Base-by-base conservation (phyloP, 2,113 vertebrate genomes). In the Myotis lucifugus region DNA sequence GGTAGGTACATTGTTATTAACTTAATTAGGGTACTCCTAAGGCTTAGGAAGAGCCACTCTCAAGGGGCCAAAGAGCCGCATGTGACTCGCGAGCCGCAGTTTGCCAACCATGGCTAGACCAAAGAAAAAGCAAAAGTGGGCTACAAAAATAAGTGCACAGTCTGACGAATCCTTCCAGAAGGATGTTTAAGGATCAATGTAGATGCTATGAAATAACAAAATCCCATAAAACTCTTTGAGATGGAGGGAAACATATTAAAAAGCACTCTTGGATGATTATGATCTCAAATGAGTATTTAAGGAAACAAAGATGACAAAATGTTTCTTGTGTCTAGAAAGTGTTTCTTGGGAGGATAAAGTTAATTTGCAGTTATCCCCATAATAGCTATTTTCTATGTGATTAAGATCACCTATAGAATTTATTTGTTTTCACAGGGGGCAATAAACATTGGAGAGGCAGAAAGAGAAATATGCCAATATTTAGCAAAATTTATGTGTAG, bases 191-290 rank as follows among this genome's bases (percentile, higher is more conserved):
- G 77, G 29, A 90, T 85, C 52, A 46, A 6, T 88, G 32, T 40
- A 88, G 46, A 87, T 69, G 48, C 37, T 85, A 66, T 77, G 54
- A 94, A 92, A 92, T 85, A 93, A 90, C 29, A 90, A 84, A 92
- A 32, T n/a, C 34, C 40, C 46, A 69, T 10, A 81, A 67, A 78
- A 79, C 2, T 61, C 21, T 95, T 86, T 37, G 29, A 66, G 18
- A 61, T 42, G 32, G 11, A 85, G 40, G 11, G 13, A 82, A 56
- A 18, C 15, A 95, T 46, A 90, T 88, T 85, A 79, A 73, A 76
- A 91, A 74, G 29, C 32, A 93, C 78, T 86, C 37, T 85, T 82
- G 15, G 12, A 70, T 67, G 10, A 95, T 66, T 46, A 50, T 56
- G 50, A 81, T 64, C 48, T 88, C 67, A 78, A 78, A 59, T 67